A percentile compares a stretch with the other conserved stretches of the same genome.
phyloP scores from a whole-genome alignment of 2,888 invertebrate species.

The Drosophila hamatofila region DNA sequence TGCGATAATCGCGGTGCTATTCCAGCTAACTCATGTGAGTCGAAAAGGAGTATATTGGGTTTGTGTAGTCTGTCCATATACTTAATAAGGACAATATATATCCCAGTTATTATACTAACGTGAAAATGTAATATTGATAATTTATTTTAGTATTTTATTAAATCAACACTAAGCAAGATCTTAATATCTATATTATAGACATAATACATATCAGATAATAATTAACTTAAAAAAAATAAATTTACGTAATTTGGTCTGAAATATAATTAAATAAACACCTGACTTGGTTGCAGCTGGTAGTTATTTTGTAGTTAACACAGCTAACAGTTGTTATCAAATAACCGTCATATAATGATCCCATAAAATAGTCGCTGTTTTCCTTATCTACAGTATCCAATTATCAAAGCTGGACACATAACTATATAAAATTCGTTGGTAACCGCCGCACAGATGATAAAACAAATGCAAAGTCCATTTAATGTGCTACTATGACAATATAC shows the following conservation, averaged over 20 bases:
- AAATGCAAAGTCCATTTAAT: slow-evolving; percentile 41
- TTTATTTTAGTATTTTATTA: neutral
- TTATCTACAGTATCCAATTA: slow-evolving; percentile 55
- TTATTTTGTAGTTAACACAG: slow-evolving; percentile 1
- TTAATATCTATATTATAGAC: neutral
- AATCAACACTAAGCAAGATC: neutral
- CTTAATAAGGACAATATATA: too few species aligned
- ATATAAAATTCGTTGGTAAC: slow-evolving; percentile 25
- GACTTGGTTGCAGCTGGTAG: neutral
- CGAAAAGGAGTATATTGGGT: neutral
- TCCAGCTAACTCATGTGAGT: neutral
- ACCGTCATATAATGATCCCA: slow-evolving; percentile 20
- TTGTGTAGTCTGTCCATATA: neutral
- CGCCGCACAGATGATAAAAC: slow-evolving; percentile 23
- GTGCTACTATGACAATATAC: slow-evolving; percentile 6
- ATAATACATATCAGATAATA: neutral
- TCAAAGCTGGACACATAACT: slow-evolving; percentile 31
- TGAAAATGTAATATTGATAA: neutral
- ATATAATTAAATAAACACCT: neutral
- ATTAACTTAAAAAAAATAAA: too few species aligned
- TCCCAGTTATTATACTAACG: neutral
- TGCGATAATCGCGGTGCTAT: slow-evolving; percentile 1
- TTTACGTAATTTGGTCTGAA: neutral
- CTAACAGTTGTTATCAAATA: slow-evolving; percentile 28
- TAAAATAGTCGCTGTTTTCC: slow-evolving; percentile 33